phyloP scores from a whole-genome alignment of 2,113 vertebrate genomes.

The Riparia riparia region DNA sequence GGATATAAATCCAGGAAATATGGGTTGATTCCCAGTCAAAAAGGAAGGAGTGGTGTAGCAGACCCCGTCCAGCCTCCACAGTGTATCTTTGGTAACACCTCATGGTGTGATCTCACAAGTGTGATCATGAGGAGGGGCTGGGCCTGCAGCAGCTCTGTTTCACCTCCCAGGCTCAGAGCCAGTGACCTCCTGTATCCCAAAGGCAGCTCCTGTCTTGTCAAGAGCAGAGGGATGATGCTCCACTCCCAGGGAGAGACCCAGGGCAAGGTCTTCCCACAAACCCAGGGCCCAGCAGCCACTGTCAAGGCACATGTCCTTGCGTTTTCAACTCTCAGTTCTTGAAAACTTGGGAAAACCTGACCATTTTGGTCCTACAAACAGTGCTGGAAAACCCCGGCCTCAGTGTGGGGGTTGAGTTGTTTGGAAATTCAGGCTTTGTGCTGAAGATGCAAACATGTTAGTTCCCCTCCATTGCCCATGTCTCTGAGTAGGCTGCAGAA shows the following conservation, averaged over 20 bases:
- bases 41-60: fast-evolving
- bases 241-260: fast-evolving
- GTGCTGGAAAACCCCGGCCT: background rate
- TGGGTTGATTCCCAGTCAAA: background rate
- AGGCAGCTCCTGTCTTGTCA: background rate
- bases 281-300: background rate
- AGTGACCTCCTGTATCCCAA: background rate
- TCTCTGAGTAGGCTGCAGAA: conserved; percentile 40
- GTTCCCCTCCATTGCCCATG: background rate
- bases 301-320: fast-evolving
- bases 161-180: background rate
- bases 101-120: fast-evolving
- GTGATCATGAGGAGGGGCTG: fast-evolving
- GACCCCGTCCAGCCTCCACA: fast-evolving
- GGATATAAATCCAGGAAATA: background rate
- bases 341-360: background rate
- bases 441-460: conserved; percentile 18
- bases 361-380: background rate
- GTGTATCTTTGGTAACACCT: background rate
- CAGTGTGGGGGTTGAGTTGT: background rate
- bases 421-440: conserved; percentile 18
- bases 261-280: background rate
- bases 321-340: background rate
- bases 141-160: background rate
- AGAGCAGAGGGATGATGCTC: fast-evolving